These are phyloP conservation scores for Hippopotamyrus pictus DNA, from an alignment of 2,797 vertebrate genomes.

Conservation along the genomic window DNA sequence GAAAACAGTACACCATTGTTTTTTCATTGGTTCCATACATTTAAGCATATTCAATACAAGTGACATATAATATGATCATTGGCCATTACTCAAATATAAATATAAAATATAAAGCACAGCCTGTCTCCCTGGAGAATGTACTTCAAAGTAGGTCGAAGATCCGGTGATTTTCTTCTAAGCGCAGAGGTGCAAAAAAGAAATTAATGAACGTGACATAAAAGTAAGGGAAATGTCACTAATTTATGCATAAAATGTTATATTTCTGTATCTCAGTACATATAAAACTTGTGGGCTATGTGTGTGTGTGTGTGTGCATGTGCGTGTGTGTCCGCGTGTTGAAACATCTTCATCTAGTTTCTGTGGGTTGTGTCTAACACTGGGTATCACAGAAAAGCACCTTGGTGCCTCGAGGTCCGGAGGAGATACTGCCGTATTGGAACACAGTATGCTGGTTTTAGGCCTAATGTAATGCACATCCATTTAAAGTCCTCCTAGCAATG, in stretches of 20 bases:
- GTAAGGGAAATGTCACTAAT: conserved; percentile 7
- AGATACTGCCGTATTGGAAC: neutral
- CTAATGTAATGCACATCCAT: neutral
- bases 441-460: neutral
- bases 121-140: neutral
- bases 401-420: neutral
- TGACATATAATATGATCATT: conserved; percentile 11
- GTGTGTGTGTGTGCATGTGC: neutral
- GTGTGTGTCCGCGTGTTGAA: neutral
- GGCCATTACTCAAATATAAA: conserved; percentile 6
- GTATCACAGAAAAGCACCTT: neutral
- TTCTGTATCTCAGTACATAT: conserved; percentile 3
- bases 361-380: neutral
- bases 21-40: neutral
- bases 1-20: neutral
- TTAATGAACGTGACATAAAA: conserved; percentile 2
- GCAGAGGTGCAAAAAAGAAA: neutral
- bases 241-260: conserved; percentile 7
- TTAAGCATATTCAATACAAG: neutral
- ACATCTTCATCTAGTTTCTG: neutral
- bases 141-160: neutral
- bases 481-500: neutral
- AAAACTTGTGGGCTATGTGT: neutral
- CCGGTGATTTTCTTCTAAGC: conserved; percentile 4
- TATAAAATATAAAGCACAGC: neutral